These are phyloP conservation scores for Excalfactoria chinensis DNA, from an alignment of 2,113 vertebrate genomes.

Conservation along the genomic window DNA sequence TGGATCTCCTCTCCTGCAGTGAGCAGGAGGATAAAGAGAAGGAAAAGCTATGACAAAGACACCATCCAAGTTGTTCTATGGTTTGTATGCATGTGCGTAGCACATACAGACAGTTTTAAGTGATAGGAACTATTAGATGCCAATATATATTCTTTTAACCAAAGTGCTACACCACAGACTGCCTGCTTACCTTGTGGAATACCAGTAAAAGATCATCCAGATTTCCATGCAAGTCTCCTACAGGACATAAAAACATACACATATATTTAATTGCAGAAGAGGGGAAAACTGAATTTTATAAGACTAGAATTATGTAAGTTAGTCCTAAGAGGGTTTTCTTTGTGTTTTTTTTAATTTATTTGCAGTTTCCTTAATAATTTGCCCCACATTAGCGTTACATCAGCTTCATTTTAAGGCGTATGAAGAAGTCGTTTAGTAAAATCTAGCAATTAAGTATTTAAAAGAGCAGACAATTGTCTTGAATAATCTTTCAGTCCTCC, in stretches of 20 bases:
- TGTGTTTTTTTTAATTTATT: not conserved
- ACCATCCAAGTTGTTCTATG: not conserved
- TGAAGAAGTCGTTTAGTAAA: not conserved
- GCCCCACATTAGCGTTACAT: not conserved
- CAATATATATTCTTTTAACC: not conserved
- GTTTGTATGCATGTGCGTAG: not conserved
- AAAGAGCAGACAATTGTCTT: not conserved
- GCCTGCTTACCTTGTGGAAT: slow-evolving; percentile 91
- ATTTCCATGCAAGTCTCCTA: slow-evolving; percentile 95
- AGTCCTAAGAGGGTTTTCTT: not conserved
- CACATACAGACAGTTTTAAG: not conserved
- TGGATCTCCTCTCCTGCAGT: not conserved
- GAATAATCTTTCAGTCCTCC: not conserved
- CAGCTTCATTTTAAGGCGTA: not conserved
- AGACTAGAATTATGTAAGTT: not conserved
- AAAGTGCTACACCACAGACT: slow-evolving; percentile 12
- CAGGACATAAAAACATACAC: slow-evolving; percentile 18
- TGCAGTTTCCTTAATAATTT: not conserved
- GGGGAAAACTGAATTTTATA: not conserved
- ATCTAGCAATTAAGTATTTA: not conserved
- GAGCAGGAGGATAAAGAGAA: not conserved
- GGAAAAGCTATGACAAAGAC: not conserved
- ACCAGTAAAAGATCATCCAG: slow-evolving; percentile 95
- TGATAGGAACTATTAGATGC: not conserved
- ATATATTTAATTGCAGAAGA: not conserved